A percentile compares a stretch with the other conserved stretches of the same genome.
These are phyloP conservation scores for Hipparchia semele DNA, from an alignment of 2,888 invertebrate species.

Conservation along the genomic window DNA sequence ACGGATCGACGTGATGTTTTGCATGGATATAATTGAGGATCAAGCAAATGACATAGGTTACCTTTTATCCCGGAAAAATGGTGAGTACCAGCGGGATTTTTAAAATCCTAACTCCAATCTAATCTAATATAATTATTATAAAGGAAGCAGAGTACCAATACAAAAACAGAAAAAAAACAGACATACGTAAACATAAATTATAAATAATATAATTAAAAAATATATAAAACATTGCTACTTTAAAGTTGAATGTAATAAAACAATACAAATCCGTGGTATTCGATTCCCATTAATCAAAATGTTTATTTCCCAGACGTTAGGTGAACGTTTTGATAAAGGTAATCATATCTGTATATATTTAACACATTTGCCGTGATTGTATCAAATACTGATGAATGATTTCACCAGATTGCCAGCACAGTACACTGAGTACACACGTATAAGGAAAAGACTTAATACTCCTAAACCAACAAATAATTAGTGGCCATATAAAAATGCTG, in stretches of 20 bases:
- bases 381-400: constrained; percentile 11
- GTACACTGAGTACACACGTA: constrained; percentile 8
- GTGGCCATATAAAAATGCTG: not conserved
- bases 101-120: no score
- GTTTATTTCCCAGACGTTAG: constrained; percentile 13
- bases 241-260: constrained; percentile 6
- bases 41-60: no score
- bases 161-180: no score
- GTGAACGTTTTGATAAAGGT: constrained; percentile 16
- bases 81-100: no score
- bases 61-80: no score
- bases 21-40: no score
- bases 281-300: constrained; percentile 16
- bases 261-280: constrained; percentile 14
- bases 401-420: constrained; percentile 17
- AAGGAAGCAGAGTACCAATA: no score
- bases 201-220: not conserved
- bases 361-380: constrained; percentile 20
- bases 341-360: constrained; percentile 22
- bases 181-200: not conserved
- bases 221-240: not conserved
- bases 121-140: no score
- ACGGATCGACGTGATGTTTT: no score
- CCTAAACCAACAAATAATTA: not conserved
- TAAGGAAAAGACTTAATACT: constrained; percentile 15